These are phyloP conservation scores for Spodoptera exigua DNA, from an alignment of 2,888 invertebrate species.

Conservation along the genomic window DNA sequence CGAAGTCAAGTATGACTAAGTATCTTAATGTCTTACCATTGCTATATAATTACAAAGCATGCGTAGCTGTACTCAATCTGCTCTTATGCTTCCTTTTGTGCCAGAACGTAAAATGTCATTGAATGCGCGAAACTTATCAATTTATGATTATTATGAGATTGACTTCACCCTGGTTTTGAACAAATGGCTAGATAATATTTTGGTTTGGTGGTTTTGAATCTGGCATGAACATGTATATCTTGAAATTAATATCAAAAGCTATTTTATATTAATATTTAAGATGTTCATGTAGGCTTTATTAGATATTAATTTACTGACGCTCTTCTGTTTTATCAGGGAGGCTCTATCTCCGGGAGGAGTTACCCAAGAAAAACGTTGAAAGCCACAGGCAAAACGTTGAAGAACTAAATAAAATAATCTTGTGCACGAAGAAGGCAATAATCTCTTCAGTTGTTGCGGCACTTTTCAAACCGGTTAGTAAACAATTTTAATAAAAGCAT, in stretches of 20 bases:
- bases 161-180: conserved; percentile 38
- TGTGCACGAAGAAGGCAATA: conserved; percentile 29
- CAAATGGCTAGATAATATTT: conserved; percentile 18
- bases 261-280: conserved; percentile 5
- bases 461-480: conserved; percentile 22
- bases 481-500: not conserved
- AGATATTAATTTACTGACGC: not conserved
- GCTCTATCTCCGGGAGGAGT: no score
- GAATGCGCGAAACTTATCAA: conserved; percentile 9
- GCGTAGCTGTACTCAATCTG: conserved; percentile 17
- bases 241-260: conserved; percentile 7
- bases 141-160: not conserved
- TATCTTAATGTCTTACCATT: not conserved
- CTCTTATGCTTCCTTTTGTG: conserved; percentile 10
- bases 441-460: conserved; percentile 31
- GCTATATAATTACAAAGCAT: conserved; percentile 3
- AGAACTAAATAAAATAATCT: conserved; percentile 51
- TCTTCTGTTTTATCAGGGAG: conserved; percentile 49
- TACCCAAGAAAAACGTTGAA: conserved; percentile 60
- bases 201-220: conserved; percentile 9
- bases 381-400: conserved; percentile 31
- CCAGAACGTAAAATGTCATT: not conserved
- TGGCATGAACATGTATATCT: conserved; percentile 7
- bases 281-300: not conserved
- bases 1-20: conserved; percentile 21